Evolutionary conservation across 2,113 vertebrate genomes (phyloP).

Genomic region (Dicerorhinus sumatrensis): DNA sequence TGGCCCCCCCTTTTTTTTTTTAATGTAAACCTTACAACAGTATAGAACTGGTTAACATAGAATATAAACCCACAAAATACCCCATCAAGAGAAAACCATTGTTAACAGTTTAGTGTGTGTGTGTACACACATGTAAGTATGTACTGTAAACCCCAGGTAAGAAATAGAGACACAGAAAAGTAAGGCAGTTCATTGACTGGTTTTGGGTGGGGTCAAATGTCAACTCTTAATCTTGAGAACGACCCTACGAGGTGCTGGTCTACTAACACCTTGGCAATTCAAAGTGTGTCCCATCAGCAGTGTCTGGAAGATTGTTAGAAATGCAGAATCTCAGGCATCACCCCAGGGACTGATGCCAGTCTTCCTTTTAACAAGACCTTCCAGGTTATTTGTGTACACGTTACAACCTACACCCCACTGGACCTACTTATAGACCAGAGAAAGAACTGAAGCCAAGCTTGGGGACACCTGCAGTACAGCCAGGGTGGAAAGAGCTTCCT

Average conservation of each 20-base stretch:
- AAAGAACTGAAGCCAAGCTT: neutral
- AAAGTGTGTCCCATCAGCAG: neutral
- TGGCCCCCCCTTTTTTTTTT: neutral
- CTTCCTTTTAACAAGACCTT: neutral
- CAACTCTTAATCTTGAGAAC: neutral
- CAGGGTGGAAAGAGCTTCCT: neutral
- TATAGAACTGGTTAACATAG: neutral
- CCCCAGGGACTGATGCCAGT: neutral
- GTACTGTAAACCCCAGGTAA: neutral
- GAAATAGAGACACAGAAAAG: neutral
- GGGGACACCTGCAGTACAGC: neutral
- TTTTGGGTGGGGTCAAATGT: neutral
- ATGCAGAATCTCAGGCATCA: neutral
- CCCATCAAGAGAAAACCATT: neutral
- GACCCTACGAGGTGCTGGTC: neutral
- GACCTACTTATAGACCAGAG: neutral
- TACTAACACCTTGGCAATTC: neutral
- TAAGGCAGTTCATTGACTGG: neutral
- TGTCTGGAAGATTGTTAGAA: neutral
- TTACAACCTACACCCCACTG: neutral
- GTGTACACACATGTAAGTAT: neutral
- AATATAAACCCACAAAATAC: constrained; percentile 1
- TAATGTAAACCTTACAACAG: neutral
- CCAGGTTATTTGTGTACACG: neutral
- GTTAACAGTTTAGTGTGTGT: neutral